Evolutionary conservation across 1,140 invertebrate genomes (phyloP).

Genomic region (Sitodiplosis mosellana): DNA sequence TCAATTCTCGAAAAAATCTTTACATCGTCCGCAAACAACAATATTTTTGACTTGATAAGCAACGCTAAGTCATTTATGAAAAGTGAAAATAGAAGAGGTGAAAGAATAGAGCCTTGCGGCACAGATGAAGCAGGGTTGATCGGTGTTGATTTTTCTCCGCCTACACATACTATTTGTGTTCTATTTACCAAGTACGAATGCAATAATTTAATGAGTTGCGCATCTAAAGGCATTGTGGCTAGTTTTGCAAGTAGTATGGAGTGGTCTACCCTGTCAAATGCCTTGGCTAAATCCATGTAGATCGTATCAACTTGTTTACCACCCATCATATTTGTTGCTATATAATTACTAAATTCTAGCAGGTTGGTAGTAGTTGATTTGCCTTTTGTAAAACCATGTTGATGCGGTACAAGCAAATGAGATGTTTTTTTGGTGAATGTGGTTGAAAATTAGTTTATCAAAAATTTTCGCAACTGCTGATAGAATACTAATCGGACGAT

Average conservation of each 20-base stretch:
- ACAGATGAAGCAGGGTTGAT: not conserved
- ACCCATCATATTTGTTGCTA: not conserved
- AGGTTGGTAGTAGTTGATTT: constrained; percentile 6
- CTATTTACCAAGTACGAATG: constrained; percentile 4
- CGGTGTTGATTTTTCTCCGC: not conserved
- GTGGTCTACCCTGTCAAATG: constrained; percentile 11
- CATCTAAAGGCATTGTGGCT: not conserved
- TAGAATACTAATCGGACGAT: too few species aligned
- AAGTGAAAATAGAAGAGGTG: not conserved
- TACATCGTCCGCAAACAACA: not conserved
- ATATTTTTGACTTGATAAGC: not conserved
- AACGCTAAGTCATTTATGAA: not conserved
- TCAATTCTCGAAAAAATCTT: not conserved
- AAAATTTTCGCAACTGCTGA: too few species aligned
- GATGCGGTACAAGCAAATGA: not conserved
- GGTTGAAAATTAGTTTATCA: too few species aligned
- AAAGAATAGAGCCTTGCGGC: constrained; percentile 1
- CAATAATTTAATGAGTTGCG: constrained; percentile 2
- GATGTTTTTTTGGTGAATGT: too few species aligned
- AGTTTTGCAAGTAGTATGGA: constrained; percentile 6
- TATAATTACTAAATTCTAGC: constrained; percentile 1
- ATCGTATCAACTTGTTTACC: constrained; percentile 10
- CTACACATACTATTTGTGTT: constrained; percentile 1
- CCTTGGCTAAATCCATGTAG: constrained; percentile 10
- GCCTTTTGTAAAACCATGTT: constrained; percentile 6